These are phyloP conservation scores for Aleiodes alternator DNA, from an alignment of 2,888 invertebrate species.

Conservation along the genomic window DNA sequence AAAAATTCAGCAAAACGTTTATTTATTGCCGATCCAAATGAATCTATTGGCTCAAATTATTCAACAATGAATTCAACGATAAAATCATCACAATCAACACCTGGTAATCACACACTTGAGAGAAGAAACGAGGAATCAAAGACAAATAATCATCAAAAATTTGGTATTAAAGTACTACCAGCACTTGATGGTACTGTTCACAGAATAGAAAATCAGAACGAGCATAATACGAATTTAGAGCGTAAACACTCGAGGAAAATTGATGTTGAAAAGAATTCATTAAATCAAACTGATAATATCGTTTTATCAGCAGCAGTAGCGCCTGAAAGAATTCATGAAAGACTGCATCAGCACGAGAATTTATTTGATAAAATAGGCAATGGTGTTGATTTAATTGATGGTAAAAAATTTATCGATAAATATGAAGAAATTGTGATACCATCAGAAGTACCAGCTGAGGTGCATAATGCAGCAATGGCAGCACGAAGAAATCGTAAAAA, in stretches of 20 bases:
- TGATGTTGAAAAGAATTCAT: constrained; percentile 57
- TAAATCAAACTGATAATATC: constrained; percentile 11
- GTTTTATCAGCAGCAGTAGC: constrained; percentile 4
- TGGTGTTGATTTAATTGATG: constrained; percentile 62
- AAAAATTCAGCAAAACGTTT: constrained; percentile 69
- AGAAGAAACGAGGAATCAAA: constrained; percentile 76
- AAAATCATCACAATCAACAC: constrained; percentile 68
- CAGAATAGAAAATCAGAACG: constrained; percentile 72
- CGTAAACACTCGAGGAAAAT: constrained; percentile 69
- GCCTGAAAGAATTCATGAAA: constrained; percentile 35
- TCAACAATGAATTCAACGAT: constrained; percentile 73
- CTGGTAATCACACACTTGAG: constrained; percentile 65
- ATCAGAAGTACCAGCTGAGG: constrained; percentile 83
- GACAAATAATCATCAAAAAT: constrained; percentile 77
- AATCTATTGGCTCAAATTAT: constrained; percentile 74
- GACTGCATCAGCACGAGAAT: constrained; percentile 54
- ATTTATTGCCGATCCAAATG: constrained; percentile 74
- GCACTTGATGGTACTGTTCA: constrained; percentile 71
- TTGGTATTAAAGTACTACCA: constrained; percentile 81
- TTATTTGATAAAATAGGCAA: constrained; percentile 51
- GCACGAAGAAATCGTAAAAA: constrained; percentile 83
- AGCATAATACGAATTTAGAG: constrained; percentile 73
- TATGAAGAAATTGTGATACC: constrained; percentile 80
- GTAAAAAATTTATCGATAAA: constrained; percentile 79
- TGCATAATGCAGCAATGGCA: constrained; percentile 84